Conservation (phyloP, 1,140 invertebrate genomes). For the Nasonia vitripennis region DNA sequence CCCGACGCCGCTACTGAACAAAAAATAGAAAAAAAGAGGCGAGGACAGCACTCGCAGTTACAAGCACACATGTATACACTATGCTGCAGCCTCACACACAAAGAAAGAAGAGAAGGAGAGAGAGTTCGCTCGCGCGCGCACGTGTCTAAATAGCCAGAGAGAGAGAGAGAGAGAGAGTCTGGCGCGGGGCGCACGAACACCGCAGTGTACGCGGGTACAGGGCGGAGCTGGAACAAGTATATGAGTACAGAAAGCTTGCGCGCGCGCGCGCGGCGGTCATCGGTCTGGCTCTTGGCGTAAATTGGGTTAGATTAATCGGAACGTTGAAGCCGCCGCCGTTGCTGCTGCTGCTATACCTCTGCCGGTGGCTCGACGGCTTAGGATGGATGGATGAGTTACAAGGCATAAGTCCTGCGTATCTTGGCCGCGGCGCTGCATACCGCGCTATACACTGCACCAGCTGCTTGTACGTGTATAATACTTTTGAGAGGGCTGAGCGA, state of each 20-base stretch:
- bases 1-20: too few relatives aligned
- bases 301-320: conserved; percentile 62
- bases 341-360: conserved; percentile 18
- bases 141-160: conserved; percentile 3
- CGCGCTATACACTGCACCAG: conserved; percentile 27
- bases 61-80: neutral
- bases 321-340: conserved; percentile 43
- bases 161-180: too few relatives aligned
- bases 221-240: neutral
- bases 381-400: conserved; percentile 63
- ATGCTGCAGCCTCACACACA: neutral
- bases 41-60: too few relatives aligned
- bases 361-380: conserved; percentile 41
- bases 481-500: neutral
- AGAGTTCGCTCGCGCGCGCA: too few relatives aligned
- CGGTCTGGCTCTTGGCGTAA: conserved; percentile 51
- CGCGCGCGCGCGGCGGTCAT: conserved; percentile 43
- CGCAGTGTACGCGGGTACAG: neutral
- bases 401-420: conserved; percentile 59
- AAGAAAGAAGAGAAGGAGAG: neutral
- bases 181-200: neutral
- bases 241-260: too few relatives aligned
- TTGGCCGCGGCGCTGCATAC: conserved; percentile 46
- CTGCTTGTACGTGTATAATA: conserved; percentile 27
- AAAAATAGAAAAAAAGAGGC: too few relatives aligned